phyloP scores from a whole-genome alignment of 2,113 vertebrate genomes.

The Excalfactoria chinensis region DNA sequence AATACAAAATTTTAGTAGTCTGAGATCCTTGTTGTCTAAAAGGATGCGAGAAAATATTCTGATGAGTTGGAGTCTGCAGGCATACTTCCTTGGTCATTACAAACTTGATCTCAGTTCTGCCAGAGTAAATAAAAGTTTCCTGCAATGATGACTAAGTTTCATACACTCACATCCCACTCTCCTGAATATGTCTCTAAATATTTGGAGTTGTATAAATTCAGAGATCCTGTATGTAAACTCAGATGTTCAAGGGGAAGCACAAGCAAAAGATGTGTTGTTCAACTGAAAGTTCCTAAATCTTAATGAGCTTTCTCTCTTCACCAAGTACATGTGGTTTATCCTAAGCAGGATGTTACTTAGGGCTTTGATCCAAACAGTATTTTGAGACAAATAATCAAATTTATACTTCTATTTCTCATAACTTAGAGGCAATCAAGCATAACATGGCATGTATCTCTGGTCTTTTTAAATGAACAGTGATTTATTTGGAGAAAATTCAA shows the following conservation, averaged over 20 bases:
- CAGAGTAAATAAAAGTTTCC: background rate
- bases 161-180: constrained; percentile 41
- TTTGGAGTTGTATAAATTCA: constrained; percentile 18
- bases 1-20: background rate
- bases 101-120: background rate
- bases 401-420: constrained; percentile 25
- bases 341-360: background rate
- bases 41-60: constrained; percentile 44
- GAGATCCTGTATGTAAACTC: background rate
- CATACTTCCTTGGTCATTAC: constrained; percentile 27
- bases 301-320: background rate
- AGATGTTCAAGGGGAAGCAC: background rate
- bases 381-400: constrained; percentile 28
- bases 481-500: constrained; percentile 56
- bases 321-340: background rate
- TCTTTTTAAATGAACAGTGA: constrained; percentile 62
- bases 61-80: background rate
- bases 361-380: background rate
- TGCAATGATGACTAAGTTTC: background rate
- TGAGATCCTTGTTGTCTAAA: background rate
- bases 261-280: background rate
- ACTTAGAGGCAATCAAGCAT: constrained; percentile 41
- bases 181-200: background rate
- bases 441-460: constrained; percentile 20
- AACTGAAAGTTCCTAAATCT: background rate